Conservation (phyloP, 2,888 invertebrate species). For the Crepidodera aurea region DNA sequence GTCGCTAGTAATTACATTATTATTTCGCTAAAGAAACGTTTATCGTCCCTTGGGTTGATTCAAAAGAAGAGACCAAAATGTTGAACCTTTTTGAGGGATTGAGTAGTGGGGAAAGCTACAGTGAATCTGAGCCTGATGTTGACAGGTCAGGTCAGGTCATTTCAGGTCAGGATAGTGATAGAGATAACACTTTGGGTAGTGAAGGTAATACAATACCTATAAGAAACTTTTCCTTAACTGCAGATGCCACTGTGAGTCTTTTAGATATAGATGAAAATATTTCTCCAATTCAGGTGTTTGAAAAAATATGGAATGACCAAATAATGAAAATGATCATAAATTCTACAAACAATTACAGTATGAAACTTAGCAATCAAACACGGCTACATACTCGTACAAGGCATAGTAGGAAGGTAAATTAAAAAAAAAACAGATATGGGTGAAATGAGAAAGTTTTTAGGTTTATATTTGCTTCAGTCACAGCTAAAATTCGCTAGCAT, state of each 20-base stretch:
- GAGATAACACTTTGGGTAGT: neutral
- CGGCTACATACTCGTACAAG: neutral
- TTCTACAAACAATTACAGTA: neutral
- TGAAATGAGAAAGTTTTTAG: neutral
- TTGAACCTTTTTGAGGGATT: constrained; percentile 9
- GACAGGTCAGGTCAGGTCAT: too few species aligned
- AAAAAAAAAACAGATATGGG: neutral
- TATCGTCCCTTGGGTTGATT: too few species aligned
- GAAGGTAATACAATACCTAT: neutral
- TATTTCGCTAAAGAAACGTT: too few species aligned
- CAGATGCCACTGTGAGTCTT: constrained; percentile 41
- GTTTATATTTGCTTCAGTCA: neutral
- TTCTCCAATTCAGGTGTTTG: constrained; percentile 41
- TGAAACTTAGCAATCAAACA: neutral
- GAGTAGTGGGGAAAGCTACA: constrained; percentile 12
- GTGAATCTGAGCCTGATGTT: constrained; percentile 6
- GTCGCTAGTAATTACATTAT: too few species aligned
- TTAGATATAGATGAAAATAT: constrained; percentile 43
- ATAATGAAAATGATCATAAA: neutral
- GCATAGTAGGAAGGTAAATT: neutral
- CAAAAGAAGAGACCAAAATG: constrained; percentile 6
- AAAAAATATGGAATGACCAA: constrained; percentile 38
- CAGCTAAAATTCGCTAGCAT: neutral
- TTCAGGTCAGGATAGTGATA: too few species aligned
- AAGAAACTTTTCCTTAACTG: neutral